These are phyloP conservation scores for Steatornis caripensis DNA, from an alignment of 2,113 vertebrate genomes.

Conservation along the genomic window DNA sequence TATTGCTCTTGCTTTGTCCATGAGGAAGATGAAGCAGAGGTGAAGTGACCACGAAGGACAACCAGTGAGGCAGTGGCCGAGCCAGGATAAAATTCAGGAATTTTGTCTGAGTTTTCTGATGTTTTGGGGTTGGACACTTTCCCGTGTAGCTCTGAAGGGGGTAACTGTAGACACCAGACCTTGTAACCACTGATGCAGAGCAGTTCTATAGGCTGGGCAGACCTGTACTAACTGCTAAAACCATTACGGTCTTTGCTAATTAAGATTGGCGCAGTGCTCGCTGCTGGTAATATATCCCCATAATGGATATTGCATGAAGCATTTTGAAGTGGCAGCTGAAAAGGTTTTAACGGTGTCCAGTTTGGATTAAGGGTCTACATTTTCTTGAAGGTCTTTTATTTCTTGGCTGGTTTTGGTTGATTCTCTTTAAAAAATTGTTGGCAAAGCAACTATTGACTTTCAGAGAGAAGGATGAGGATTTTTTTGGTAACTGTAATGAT, in stretches of 20 bases:
- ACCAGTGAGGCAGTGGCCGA: background rate
- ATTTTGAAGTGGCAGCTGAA: background rate
- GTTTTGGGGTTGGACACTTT: background rate
- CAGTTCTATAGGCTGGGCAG: background rate
- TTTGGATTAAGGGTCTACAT: background rate
- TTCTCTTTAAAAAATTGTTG: background rate
- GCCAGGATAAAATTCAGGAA: background rate
- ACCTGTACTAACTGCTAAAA: conserved; percentile 10
- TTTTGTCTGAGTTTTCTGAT: background rate
- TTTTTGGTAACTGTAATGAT: conserved; percentile 31
- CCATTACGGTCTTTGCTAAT: background rate
- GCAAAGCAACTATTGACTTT: background rate
- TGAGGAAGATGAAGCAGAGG: background rate
- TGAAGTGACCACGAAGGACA: background rate
- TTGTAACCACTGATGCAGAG: background rate
- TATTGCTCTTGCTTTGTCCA: background rate
- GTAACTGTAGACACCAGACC: background rate
- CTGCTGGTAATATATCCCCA: background rate
- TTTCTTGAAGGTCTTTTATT: background rate
- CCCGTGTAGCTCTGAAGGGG: fast-evolving
- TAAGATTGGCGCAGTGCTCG: background rate
- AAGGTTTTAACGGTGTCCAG: background rate
- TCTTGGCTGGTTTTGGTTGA: background rate
- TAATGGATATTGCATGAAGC: background rate
- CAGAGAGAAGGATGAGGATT: background rate